phyloP scores from a whole-genome alignment of 2,888 invertebrate species.

The Polietes domitor region DNA sequence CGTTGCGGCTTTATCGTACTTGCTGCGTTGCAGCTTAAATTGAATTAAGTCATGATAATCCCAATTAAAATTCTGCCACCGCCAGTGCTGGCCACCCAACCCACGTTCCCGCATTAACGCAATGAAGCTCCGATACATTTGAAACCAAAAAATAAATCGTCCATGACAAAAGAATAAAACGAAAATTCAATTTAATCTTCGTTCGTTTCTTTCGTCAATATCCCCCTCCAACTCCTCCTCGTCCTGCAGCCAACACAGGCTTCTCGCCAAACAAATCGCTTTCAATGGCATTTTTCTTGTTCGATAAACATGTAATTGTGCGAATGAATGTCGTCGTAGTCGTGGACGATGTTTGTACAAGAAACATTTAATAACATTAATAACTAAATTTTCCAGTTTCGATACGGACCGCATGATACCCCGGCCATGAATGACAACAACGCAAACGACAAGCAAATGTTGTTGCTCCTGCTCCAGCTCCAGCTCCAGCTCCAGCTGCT shows the following conservation, averaged over 20 bases:
- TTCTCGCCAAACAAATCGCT: neutral
- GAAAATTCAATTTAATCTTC: conserved; percentile 13
- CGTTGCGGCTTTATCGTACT: too few relatives aligned
- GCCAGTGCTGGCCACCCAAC: neutral
- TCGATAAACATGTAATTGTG: conserved; percentile 47
- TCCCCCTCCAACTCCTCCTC: neutral
- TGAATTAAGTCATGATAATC: conserved; percentile 22
- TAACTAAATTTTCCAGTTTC: conserved; percentile 36
- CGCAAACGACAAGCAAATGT: neutral
- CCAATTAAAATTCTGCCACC: conserved; percentile 5
- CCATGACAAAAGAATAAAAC: conserved; percentile 1
- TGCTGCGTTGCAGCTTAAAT: neutral
- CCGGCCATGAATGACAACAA: neutral
- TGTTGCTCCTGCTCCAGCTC: too few relatives aligned
- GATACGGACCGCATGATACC: neutral
- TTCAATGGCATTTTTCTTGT: conserved; percentile 24
- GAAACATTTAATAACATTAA: conserved; percentile 35
- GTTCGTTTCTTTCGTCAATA: neutral
- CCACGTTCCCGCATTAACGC: neutral
- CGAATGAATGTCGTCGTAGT: conserved; percentile 5
- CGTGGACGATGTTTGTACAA: neutral
- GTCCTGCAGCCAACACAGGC: too few relatives aligned
- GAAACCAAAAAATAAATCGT: neutral
- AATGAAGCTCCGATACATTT: neutral
- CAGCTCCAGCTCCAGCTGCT: too few relatives aligned